Evolutionary conservation across 1,140 invertebrate genomes (phyloP).

Genomic region (Drosophila aff.): DNA sequence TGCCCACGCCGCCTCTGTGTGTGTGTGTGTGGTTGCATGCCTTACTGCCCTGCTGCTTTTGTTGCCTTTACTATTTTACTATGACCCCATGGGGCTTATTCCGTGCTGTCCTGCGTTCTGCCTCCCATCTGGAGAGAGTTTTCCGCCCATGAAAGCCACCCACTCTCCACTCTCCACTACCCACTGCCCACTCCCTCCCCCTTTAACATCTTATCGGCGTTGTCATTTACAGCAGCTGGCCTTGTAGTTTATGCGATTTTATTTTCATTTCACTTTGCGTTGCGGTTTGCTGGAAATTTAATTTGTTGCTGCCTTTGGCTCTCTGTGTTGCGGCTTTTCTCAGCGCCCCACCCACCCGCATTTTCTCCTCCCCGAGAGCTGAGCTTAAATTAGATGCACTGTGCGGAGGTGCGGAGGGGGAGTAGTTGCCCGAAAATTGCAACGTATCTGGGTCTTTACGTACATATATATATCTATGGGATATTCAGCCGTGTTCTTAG

Average conservation of each 20-base stretch:
- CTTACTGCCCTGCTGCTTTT: slow-evolving; percentile 42
- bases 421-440: slow-evolving; percentile 1
- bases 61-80: slow-evolving; percentile 29
- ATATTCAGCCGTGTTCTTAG: slow-evolving; percentile 18
- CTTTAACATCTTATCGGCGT: slow-evolving; percentile 55
- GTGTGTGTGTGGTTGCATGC: slow-evolving; percentile 54
- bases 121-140: not conserved
- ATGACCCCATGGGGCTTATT: slow-evolving; percentile 56
- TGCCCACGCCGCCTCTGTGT: slow-evolving; percentile 1
- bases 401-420: not conserved
- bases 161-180: not conserved
- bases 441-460: not conserved
- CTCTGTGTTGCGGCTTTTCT: slow-evolving; percentile 31
- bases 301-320: slow-evolving; percentile 55
- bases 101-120: slow-evolving; percentile 5
- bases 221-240: slow-evolving; percentile 67
- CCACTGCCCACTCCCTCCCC: not conserved
- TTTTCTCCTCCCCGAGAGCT: slow-evolving; percentile 10
- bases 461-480: slow-evolving; percentile 1
- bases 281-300: slow-evolving; percentile 69
- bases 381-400: slow-evolving; percentile 22
- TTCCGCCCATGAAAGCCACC: not conserved
- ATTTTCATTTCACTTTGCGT: slow-evolving; percentile 69
- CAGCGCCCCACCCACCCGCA: not conserved
- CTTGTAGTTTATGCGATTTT: slow-evolving; percentile 66